Percentiles rank a stretch among this genome's conserved stretches.
Conservation (phyloP, 2,797 vertebrate genomes). For the Lithobates sylvaticus region DNA sequence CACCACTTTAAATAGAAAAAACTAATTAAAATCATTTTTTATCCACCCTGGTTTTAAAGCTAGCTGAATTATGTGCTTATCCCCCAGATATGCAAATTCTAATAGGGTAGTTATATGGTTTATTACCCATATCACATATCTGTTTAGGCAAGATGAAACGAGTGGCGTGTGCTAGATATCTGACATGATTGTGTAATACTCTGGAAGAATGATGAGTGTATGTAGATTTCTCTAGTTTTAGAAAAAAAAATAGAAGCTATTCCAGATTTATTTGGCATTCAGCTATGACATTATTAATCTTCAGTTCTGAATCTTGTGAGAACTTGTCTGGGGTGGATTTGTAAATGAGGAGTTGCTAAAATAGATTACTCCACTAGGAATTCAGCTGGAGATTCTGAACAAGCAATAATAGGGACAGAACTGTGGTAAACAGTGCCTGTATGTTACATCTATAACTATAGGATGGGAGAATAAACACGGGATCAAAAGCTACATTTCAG, state of each 20-base stretch:
- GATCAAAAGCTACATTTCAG: too few species aligned
- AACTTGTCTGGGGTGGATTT: slow-evolving; percentile 17
- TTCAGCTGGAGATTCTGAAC: too few species aligned
- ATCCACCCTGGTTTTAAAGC: background rate
- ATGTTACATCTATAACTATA: too few species aligned
- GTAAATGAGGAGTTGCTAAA: background rate
- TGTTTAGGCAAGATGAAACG: slow-evolving; percentile 6
- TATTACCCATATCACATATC: background rate
- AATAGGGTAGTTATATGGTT: background rate
- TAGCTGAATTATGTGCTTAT: background rate
- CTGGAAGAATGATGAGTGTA: background rate
- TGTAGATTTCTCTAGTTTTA: slow-evolving; percentile 3
- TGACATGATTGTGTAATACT: background rate
- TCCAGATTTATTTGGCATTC: slow-evolving; percentile 33
- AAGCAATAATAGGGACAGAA: too few species aligned
- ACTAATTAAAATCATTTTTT: too few species aligned
- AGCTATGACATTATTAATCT: slow-evolving; percentile 29
- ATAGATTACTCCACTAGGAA: too few species aligned
- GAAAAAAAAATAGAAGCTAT: background rate
- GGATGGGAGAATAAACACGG: too few species aligned
- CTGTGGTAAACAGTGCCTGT: too few species aligned
- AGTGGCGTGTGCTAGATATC: background rate
- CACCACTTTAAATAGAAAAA: too few species aligned
- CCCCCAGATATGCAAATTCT: background rate
- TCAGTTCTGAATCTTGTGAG: slow-evolving; percentile 32